These are phyloP conservation scores for Stichodactyla helianthus DNA, from an alignment of 64 coral and sea anemone species.

Conservation along the genomic window DNA sequence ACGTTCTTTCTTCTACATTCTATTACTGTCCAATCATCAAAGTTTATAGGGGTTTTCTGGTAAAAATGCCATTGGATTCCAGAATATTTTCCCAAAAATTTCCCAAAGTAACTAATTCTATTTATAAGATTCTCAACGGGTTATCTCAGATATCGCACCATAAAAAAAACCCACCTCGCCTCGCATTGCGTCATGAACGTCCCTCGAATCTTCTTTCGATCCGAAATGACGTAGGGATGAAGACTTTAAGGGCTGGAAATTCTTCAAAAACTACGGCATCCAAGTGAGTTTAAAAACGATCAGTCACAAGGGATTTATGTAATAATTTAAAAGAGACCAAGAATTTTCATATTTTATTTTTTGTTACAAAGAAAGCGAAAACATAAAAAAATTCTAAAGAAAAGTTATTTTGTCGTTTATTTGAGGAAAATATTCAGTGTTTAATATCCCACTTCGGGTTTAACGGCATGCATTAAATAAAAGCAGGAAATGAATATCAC, in stretches of 20 bases:
- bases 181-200: not conserved
- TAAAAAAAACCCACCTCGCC: not conserved
- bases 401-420: conserved; percentile 3
- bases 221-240: not conserved
- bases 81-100: not conserved
- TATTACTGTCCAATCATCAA: not conserved
- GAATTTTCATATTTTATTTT: not conserved
- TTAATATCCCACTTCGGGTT: not conserved
- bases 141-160: not conserved
- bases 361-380: not conserved
- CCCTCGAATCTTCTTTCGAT: not conserved
- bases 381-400: not conserved
- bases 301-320: too few relatives aligned
- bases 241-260: not conserved
- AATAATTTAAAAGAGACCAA: too few relatives aligned
- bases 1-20: not conserved
- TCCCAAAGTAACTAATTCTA: not conserved
- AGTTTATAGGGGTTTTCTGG: not conserved
- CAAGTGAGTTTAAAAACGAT: too few relatives aligned
- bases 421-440: not conserved
- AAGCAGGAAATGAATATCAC: conserved; percentile 1
- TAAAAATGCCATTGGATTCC: not conserved
- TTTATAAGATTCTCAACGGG: not conserved
- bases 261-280: not conserved
- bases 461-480: not conserved